Evolutionary conservation across 2,113 vertebrate genomes (phyloP).

Genomic region (Petrocephalus microphthalmus): DNA sequence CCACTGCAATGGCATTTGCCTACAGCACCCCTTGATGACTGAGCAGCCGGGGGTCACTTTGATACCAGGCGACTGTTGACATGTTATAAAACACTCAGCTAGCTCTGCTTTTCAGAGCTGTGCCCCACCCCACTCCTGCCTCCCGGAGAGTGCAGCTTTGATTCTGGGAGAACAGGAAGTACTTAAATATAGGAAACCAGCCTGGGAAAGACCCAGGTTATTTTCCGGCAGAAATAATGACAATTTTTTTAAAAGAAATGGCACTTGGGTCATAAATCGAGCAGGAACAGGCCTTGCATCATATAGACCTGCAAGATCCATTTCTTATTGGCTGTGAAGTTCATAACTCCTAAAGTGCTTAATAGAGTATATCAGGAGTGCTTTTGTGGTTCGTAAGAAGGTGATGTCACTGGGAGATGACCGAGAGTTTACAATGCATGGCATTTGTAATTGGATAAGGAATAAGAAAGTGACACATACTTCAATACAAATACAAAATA

Average conservation of each 20-base stretch:
- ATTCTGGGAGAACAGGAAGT: conserved; percentile 54
- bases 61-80: conserved; percentile 39
- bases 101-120: conserved; percentile 10
- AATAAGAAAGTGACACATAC: background rate
- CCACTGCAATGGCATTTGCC: conserved; percentile 38
- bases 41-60: conserved; percentile 44
- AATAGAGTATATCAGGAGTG: background rate
- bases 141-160: conserved; percentile 35
- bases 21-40: conserved; percentile 40
- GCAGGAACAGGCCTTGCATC: background rate
- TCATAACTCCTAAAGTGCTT: background rate
- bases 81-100: background rate
- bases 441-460: background rate
- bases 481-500: background rate
- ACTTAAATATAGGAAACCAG: conserved; percentile 47
- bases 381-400: background rate
- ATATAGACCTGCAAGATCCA: background rate
- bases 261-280: background rate
- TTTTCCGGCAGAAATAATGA: conserved; percentile 49
- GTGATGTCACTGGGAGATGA: background rate
- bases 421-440: background rate
- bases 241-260: conserved; percentile 36
- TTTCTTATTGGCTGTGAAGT: background rate
- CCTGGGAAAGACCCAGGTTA: conserved; percentile 44
- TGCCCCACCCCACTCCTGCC: conserved; percentile 10